Evolutionary conservation across 2,113 vertebrate genomes (phyloP).

Genomic region (Saccopteryx bilineata): DNA sequence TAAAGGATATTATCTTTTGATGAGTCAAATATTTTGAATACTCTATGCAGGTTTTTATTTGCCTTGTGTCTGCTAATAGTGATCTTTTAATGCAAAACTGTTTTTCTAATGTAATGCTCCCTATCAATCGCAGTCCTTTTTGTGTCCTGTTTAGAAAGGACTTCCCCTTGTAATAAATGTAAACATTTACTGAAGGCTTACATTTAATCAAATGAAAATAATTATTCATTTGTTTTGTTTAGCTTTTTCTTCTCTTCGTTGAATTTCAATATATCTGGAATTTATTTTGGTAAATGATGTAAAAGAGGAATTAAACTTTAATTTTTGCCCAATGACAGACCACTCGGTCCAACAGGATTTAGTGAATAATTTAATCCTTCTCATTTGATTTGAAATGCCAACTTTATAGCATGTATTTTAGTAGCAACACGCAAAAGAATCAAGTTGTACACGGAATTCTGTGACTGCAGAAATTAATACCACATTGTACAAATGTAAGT

Average conservation of each 20-base stretch:
- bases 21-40: background rate
- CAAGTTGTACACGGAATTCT: background rate
- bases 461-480: background rate
- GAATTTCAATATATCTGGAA: background rate
- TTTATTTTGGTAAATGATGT: conserved; percentile 9
- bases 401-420: background rate
- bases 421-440: background rate
- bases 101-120: background rate
- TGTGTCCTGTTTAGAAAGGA: background rate
- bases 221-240: conserved; percentile 2
- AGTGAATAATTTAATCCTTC: background rate
- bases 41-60: background rate
- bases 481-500: background rate
- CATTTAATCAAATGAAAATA: background rate
- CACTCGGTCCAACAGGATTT: background rate
- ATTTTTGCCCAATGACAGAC: background rate
- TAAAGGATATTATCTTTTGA: background rate
- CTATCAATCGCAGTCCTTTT: background rate
- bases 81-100: background rate
- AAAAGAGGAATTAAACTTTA: background rate
- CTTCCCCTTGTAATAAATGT: background rate
- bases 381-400: background rate
- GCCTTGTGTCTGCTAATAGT: background rate
- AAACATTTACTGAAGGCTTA: background rate
- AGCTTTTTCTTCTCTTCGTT: background rate